Evolutionary conservation across 2,888 invertebrate genomes (phyloP), one percentile per base, ranked within the genome.

Genomic region (Syrista parreyssii): DNA sequence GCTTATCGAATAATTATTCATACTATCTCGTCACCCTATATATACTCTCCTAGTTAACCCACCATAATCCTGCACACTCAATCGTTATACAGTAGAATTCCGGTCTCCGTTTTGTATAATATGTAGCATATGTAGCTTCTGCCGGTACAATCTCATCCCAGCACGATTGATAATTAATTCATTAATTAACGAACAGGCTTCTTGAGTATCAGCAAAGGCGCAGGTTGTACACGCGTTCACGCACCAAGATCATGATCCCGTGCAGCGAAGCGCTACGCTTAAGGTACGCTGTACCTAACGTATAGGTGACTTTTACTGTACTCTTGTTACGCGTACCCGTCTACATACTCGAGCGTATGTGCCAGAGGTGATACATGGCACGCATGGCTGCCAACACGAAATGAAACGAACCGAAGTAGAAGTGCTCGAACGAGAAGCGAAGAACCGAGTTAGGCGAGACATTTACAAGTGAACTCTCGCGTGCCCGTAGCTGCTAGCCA

Each of bases 401-500:
- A 77, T 80, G 78, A 79, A 77, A 81, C 77, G 80, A 82, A 81
- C 79, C 82, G 55, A 55, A 55, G 55, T 55, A 23, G 23, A 55
- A 55, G 23, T 55, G 23, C 55, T 55, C 55, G 71, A 71, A 31
- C 12, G 33, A 71, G 71, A 71, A 71, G 23, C 71, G 71, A 71
- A 71, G 71, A 33, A 12, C 12, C 12, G 31, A 32, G 12, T 71
- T 33, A 33, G 15, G 71, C 71, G 71, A 71, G 32, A 11, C 33
- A 71, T 31, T 31, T 71, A 71, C 71, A 31, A 71, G 71, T 33
- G 71, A 33, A 71, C 33, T 71, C 71, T 71, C 71, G 71, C 31
- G 71, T 33, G 71, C 71, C 33, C 71, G 71, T 71, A 33, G 71
- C 31, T 31, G 12, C 33, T 33, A 12, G 12, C 31, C 33, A 31